Evolutionary conservation across 2,888 invertebrate species (phyloP), one percentile per base, ranked within the genome.

Genomic region (Operophtera brumata): DNA sequence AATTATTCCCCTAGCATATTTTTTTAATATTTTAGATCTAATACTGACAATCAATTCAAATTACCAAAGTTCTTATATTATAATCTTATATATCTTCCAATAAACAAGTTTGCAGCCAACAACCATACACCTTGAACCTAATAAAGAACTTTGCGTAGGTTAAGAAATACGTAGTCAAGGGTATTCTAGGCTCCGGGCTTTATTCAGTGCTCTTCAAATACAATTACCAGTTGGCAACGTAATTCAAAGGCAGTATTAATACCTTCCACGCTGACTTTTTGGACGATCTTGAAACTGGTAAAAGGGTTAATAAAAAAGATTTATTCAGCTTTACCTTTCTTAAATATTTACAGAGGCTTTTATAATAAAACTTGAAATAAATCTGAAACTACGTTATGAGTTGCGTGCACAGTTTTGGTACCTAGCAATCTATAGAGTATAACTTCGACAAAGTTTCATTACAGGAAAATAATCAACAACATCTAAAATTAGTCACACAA

Each of bases 161-260:
- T 20, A 20, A 20, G 20, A 20, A 20, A 20, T 10, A 20, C 46
- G 35, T 40, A 32, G 53, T 51, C 34, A 58, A 62, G 53, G 52
- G 51, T 54, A 54, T 48, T 55, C 59, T 55, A 62, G 59, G 50
- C 47, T 54, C 48, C 45, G 52, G 46, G 50, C 54, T 59, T 41
- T 30, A 54, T 53, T 56, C 50, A 47, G 57, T 47, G 40, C 47
- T 64, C 54, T 59, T 60, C 58, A 64, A 61, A 61, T 56, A 64
- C 58, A 61, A 58, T 64, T 61, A 58, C 56, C 54, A 55, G 56
- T 56, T 54, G 51, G 47, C 37, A 57, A 58, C 49, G 54, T 47
- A 58, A 62, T 60, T 60, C 56, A 50, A 54, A 52, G 60, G 54
- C 54, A 41, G 45, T 59, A 56, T 47, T 50, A 53, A 51, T 56